Conservation (phyloP, 2,797 vertebrate genomes). For the Hydrocynus forskahlii region DNA sequence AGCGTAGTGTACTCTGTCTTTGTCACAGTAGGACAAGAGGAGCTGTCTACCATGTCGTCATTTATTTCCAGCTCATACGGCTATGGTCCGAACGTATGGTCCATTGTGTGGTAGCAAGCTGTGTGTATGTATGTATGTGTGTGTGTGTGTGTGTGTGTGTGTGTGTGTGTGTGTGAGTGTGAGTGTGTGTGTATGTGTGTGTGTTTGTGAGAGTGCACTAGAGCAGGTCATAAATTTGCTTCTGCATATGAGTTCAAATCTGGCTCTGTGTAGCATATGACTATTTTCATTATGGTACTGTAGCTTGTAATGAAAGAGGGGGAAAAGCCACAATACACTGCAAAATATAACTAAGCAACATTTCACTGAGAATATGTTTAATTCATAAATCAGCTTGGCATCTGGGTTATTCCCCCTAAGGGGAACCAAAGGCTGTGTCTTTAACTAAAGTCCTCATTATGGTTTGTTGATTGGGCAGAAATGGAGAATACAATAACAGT, state of each 20-base stretch:
- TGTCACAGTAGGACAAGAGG: conserved; percentile 67
- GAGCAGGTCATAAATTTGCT: conserved; percentile 57
- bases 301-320: conserved; percentile 58
- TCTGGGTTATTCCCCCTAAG: conserved; percentile 59
- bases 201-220: conserved; percentile 40
- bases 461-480: conserved; percentile 65
- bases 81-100: conserved; percentile 47
- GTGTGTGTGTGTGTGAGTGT: background rate
- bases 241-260: conserved; percentile 50
- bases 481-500: conserved; percentile 53
- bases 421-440: conserved; percentile 59
- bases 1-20: conserved; percentile 62
- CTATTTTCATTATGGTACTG: conserved; percentile 59
- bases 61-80: conserved; percentile 55
- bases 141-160: too few relatives aligned
- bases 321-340: conserved; percentile 56
- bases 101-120: conserved; percentile 53
- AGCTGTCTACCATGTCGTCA: conserved; percentile 55
- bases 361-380: conserved; percentile 59
- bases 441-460: conserved; percentile 66
- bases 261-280: conserved; percentile 41
- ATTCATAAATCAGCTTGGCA: conserved; percentile 64
- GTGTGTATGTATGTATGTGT: too few relatives aligned
- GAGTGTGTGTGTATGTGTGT: background rate
- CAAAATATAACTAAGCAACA: conserved; percentile 59